phyloP scores from a whole-genome alignment of 2,797 vertebrate genomes.

The Lophotriccus pileatus region DNA sequence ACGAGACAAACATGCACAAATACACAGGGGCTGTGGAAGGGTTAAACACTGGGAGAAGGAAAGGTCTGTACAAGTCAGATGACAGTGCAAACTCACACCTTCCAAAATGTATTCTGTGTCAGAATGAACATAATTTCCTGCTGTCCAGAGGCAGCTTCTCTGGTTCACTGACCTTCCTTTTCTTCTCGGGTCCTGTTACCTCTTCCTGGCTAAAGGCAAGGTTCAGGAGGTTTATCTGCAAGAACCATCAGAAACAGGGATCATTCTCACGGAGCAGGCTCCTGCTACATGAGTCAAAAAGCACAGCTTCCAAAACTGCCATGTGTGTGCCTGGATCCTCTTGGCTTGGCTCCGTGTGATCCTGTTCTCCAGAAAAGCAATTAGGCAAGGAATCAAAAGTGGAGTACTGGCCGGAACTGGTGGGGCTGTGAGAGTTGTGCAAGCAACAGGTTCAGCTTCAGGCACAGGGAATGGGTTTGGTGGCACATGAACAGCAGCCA shows the following conservation, averaged over 20 bases:
- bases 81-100: conserved; percentile 24
- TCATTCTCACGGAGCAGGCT: conserved; percentile 39
- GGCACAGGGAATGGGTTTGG: not conserved
- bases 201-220: conserved; percentile 63
- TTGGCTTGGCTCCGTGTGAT: not conserved
- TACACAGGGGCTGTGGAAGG: not conserved
- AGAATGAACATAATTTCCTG: conserved; percentile 33
- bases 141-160: conserved; percentile 24
- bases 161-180: conserved; percentile 73
- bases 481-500: not conserved
- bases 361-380: conserved; percentile 7
- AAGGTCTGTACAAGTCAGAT: not conserved
- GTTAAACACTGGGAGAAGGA: not conserved
- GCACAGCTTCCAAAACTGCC: conserved; percentile 19
- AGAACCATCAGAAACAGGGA: conserved; percentile 63
- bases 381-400: not conserved
- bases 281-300: conserved; percentile 31
- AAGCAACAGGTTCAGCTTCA: not conserved
- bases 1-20: not conserved
- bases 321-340: conserved; percentile 26
- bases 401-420: not conserved
- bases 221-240: conserved; percentile 66
- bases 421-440: not conserved
- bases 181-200: conserved; percentile 58
- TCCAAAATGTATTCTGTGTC: not conserved